Percentiles rank a stretch among this genome's conserved stretches.
Conservation (phyloP, 2,888 invertebrate species). For the Agriotes lineatus region DNA sequence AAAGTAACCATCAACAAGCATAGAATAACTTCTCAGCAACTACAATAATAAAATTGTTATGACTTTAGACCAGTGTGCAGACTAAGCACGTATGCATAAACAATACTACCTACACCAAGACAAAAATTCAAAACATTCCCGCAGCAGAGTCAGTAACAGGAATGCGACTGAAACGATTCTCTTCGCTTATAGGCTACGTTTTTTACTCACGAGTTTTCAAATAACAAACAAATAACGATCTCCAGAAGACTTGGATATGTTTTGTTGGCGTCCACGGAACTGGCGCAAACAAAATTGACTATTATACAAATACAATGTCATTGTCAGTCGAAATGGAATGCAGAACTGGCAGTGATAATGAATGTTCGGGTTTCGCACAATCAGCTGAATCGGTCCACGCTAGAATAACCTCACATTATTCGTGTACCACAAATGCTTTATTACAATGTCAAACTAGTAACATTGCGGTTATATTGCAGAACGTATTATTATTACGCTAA, state of each 20-base stretch:
- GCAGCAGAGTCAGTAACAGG: background rate
- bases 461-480: constrained; percentile 38
- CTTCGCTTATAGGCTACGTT: background rate
- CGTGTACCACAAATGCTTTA: constrained; percentile 53
- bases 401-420: constrained; percentile 54
- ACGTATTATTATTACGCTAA: constrained; percentile 32
- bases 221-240: constrained; percentile 5
- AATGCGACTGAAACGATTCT: background rate
- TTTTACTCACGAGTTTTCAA: background rate
- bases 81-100: no score
- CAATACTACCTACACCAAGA: no score
- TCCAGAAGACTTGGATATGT: background rate
- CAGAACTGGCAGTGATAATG: constrained; percentile 50
- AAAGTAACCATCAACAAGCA: no score
- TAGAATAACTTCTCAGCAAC: no score
- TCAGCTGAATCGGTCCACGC: constrained; percentile 54
- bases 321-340: constrained; percentile 51
- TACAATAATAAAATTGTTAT: no score
- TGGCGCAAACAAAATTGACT: constrained; percentile 14
- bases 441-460: constrained; percentile 51
- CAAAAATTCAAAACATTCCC: no score
- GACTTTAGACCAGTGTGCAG: no score
- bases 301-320: constrained; percentile 46
- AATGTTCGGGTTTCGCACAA: constrained; percentile 53
- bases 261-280: constrained; percentile 2